A percentile compares a stretch with the other conserved stretches of the same genome.
phyloP scores from a whole-genome alignment of 2,113 vertebrate species.

The Nothoprocta pentlandii region DNA sequence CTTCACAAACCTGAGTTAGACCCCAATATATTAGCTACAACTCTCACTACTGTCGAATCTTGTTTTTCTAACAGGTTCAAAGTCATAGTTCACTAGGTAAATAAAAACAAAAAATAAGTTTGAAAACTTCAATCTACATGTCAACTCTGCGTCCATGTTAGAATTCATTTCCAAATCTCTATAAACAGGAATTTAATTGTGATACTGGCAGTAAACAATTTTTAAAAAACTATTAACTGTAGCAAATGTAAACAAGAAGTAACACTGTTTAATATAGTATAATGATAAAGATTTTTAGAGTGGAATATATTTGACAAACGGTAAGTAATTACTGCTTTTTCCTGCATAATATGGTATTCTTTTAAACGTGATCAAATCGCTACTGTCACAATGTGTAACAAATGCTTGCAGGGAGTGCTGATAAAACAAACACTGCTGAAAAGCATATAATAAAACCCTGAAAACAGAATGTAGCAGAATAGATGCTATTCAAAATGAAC shows the following conservation, averaged over 20 bases:
- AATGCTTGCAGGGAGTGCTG: slow-evolving; percentile 47
- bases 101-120: not conserved
- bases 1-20: not conserved
- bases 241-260: slow-evolving; percentile 39
- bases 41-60: not conserved
- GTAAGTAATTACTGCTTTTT: slow-evolving; percentile 58
- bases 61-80: not conserved
- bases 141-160: not conserved
- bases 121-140: not conserved
- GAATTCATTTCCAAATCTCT: not conserved
- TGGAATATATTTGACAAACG: slow-evolving; percentile 18
- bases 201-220: slow-evolving; percentile 19
- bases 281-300: slow-evolving; percentile 5
- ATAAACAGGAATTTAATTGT: slow-evolving; percentile 10
- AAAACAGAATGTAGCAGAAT: slow-evolving; percentile 34
- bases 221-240: not conserved
- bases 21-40: not conserved
- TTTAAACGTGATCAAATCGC: slow-evolving; percentile 54
- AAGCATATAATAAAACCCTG: slow-evolving; percentile 49
- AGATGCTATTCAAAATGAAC: slow-evolving; percentile 36
- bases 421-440: slow-evolving; percentile 57
- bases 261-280: not conserved
- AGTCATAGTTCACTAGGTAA: not conserved
- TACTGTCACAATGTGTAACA: slow-evolving; percentile 31
- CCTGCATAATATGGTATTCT: slow-evolving; percentile 45